A percentile compares a stretch with the other conserved stretches of the same genome.
Evolutionary conservation across 2,113 vertebrate genomes (phyloP).

Genomic region (Daboia siamensis): DNA sequence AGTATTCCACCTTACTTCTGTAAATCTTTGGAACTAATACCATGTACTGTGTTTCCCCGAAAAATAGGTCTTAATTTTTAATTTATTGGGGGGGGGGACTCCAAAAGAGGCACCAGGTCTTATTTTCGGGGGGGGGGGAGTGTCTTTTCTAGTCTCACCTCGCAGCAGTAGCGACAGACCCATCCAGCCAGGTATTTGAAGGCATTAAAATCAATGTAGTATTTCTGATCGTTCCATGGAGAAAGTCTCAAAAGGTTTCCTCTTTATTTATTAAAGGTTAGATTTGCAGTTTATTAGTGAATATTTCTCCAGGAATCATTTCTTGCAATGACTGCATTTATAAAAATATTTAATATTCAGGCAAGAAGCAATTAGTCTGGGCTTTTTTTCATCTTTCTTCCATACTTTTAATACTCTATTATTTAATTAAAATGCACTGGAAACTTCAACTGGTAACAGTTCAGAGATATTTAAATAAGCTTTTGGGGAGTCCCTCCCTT

Average conservation of each 20-base stretch:
- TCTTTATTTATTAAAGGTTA: background rate
- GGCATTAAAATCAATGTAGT: background rate
- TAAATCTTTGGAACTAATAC: background rate
- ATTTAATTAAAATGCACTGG: background rate
- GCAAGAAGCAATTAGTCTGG: background rate
- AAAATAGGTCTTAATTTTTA: too few species aligned
- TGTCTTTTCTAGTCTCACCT: too few species aligned
- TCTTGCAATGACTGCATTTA: background rate
- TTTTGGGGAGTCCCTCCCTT: background rate
- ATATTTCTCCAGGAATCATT: background rate
- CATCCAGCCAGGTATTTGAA: background rate
- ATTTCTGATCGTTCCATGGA: background rate
- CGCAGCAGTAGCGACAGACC: too few species aligned
- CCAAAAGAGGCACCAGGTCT: too few species aligned
- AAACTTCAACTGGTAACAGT: background rate
- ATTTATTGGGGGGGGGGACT: too few species aligned
- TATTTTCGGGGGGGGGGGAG: too few species aligned
- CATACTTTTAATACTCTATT: background rate
- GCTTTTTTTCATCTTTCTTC: background rate
- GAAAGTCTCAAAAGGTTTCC: background rate
- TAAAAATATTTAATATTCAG: background rate
- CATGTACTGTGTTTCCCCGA: background rate
- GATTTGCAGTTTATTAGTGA: background rate
- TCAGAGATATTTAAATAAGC: background rate
- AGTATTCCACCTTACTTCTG: background rate